Evolutionary conservation across 2,113 vertebrate species (phyloP).

Genomic region (Antechinus flavipes): DNA sequence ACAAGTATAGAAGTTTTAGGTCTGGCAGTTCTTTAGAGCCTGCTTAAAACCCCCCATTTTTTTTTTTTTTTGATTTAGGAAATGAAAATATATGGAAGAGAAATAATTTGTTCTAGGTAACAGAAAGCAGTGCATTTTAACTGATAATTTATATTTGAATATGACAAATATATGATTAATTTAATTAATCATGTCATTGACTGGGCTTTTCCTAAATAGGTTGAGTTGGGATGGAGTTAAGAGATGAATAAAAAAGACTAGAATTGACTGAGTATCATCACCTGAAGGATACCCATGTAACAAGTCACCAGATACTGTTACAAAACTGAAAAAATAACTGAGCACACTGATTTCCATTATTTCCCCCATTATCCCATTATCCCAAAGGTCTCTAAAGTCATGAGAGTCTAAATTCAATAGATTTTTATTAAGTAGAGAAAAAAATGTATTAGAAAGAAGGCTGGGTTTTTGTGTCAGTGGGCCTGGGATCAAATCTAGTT

Average conservation of each 20-base stretch:
- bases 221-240: not conserved
- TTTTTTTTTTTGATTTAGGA: not conserved
- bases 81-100: not conserved
- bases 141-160: not conserved
- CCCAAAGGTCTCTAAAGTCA: not conserved
- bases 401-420: not conserved
- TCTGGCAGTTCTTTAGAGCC: not conserved
- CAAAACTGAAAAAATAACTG: not conserved
- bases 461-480: not conserved
- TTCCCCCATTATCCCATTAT: not conserved
- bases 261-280: not conserved
- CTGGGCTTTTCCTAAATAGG: not conserved
- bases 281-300: not conserved
- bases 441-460: not conserved
- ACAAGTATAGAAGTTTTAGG: not conserved
- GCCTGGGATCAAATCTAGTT: not conserved
- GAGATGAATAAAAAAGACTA: not conserved
- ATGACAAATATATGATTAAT: not conserved
- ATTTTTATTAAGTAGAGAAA: not conserved
- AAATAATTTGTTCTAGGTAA: not conserved
- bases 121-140: not conserved
- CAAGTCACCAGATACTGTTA: not conserved
- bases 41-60: not conserved
- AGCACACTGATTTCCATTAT: not conserved
- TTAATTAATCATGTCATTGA: not conserved